A percentile compares a stretch with the other conserved stretches of the same genome.
These are phyloP conservation scores for Schizothorax lantsangensis DNA, from an alignment of 2,797 vertebrate genomes.

Conservation along the genomic window DNA sequence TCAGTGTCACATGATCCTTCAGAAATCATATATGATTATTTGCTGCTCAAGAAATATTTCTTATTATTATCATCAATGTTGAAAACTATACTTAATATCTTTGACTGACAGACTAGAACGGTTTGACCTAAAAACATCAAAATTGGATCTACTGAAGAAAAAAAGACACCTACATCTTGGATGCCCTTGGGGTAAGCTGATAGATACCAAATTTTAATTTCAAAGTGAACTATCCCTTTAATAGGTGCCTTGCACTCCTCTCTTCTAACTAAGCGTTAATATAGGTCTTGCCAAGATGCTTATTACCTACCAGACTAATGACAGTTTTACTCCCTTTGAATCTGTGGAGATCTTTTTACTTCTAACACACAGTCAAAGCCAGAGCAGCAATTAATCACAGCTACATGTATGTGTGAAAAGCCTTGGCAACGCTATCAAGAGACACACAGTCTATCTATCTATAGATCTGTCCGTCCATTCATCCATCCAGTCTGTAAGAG, in stretches of 20 bases:
- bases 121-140: too few species aligned
- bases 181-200: too few species aligned
- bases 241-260: not conserved
- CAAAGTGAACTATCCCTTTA: too few species aligned
- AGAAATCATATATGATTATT: too few species aligned
- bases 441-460: not conserved
- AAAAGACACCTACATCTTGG: too few species aligned
- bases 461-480: not conserved
- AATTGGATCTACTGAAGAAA: too few species aligned
- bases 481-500: not conserved
- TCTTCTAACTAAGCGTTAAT: not conserved
- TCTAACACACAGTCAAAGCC: not conserved
- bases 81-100: too few species aligned
- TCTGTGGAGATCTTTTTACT: not conserved
- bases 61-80: too few species aligned
- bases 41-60: too few species aligned
- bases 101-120: too few species aligned
- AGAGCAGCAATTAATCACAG: not conserved
- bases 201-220: too few species aligned
- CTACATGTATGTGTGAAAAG: not conserved
- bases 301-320: constrained; percentile 1
- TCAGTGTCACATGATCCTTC: too few species aligned
- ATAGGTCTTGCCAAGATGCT: not conserved
- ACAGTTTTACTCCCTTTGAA: not conserved
- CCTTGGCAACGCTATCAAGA: not conserved